Percentiles rank a stretch among this genome's conserved stretches.
phyloP scores from a whole-genome alignment of 1,140 invertebrate genomes.

The Zeugodacus cucurbitae region DNA sequence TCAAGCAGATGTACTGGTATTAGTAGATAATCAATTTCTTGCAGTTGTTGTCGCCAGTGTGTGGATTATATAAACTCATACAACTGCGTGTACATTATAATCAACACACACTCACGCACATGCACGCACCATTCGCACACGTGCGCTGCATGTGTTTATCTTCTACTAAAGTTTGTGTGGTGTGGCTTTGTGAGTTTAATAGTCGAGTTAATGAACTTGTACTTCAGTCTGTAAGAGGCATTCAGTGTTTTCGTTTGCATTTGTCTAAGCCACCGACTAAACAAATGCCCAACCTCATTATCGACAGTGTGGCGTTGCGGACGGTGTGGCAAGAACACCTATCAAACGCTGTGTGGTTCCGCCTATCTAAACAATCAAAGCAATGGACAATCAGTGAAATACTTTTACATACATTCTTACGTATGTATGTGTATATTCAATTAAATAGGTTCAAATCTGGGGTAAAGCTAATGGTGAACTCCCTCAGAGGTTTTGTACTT shows the following conservation, averaged over 20 bases:
- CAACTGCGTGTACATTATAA: neutral
- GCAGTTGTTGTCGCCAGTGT: neutral
- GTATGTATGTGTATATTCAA: neutral
- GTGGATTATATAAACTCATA: neutral
- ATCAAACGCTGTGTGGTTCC: constrained; percentile 15
- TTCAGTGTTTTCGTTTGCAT: neutral
- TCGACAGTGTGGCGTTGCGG: neutral
- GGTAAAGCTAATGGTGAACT: neutral
- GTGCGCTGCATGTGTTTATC: neutral
- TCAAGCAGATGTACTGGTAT: neutral
- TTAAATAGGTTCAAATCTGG: neutral
- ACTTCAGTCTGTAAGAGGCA: neutral
- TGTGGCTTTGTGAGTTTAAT: constrained; percentile 6
- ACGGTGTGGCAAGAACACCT: neutral
- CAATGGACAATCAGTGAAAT: neutral
- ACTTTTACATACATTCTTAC: neutral
- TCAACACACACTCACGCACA: neutral
- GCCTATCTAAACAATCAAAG: neutral
- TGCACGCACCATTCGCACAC: neutral
- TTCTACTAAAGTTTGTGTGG: neutral
- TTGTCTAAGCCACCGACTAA: neutral
- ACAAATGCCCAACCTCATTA: constrained; percentile 14
- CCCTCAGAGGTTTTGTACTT: too few relatives aligned
- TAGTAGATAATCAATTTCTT: constrained; percentile 29
- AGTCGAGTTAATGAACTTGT: constrained; percentile 31